Evolutionary conservation across 2,113 vertebrate genomes (phyloP), one percentile per base, ranked within the genome.

Genomic region (Cynoglossus semilaevis): DNA sequence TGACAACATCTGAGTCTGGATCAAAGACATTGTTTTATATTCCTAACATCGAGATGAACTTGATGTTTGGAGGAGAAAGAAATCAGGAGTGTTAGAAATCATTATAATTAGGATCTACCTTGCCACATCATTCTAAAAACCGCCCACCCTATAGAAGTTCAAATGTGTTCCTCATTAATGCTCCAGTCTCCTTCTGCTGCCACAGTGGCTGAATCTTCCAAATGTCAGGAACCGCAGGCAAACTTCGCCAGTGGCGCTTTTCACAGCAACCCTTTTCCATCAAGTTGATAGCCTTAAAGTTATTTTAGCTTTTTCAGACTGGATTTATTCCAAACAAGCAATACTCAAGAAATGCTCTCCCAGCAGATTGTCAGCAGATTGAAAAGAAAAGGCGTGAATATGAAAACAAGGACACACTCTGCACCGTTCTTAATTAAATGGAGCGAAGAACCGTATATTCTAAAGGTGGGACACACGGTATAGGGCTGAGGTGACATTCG

Each of bases 301-400:
- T 75, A 70, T 73, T 81, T 70, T 1, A 41, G 42, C 50, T 54
- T 70, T 68, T 57, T 22, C 18, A 63, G 11, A 68, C 79, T 74
- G 59, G 65, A 86, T 80, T 83, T 77, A 85, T 81, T 77, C 67
- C 53, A 71, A 73, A 76, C 56, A 84, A 81, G 70, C 58, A 70
- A 58, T 68, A 57, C 15, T 55, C 74, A 59, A 73, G 42, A 77
- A 43, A 80, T 76, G 67, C 53, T 76, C 73, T 78, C 76, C 63
- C 43, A 50, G 63, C 67, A 71, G 60, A 77, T 77, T 82, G 68
- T 57, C 81, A 74, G 67, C 81, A 67, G 48, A 68, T 43, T 74
- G 67, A 74, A 70, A 67, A 12, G 9, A 19, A 67, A 61, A 77
- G n/a, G 43, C 61, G 61, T 67, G 62, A 80, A 81, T 69, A 76